phyloP scores from a whole-genome alignment of 2,888 invertebrate genomes.

The Drosophila nr. perissopoda region DNA sequence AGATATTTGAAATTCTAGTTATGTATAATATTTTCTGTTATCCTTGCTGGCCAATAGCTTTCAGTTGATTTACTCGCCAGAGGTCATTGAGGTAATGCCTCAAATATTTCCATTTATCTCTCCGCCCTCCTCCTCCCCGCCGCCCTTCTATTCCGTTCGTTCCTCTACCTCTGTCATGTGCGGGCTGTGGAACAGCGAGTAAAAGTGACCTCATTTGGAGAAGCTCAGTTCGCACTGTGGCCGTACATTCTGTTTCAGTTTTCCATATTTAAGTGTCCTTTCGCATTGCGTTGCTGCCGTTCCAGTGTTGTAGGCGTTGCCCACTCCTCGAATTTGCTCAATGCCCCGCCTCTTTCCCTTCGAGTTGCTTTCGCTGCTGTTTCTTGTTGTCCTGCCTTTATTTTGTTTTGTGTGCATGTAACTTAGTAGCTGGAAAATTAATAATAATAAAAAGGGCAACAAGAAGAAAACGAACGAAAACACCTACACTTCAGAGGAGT shows the following conservation, averaged over 20 bases:
- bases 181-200: slow-evolving; percentile 17
- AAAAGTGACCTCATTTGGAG: slow-evolving; percentile 79
- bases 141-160: not conserved
- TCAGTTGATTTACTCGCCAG: slow-evolving; percentile 37
- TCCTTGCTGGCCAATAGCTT: slow-evolving; percentile 22
- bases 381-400: slow-evolving; percentile 70
- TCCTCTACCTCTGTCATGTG: slow-evolving; percentile 7
- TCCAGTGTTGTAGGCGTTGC: slow-evolving; percentile 50
- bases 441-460: slow-evolving; percentile 75
- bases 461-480: slow-evolving; percentile 54
- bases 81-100: slow-evolving; percentile 62
- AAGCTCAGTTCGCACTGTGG: slow-evolving; percentile 45
- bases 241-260: slow-evolving; percentile 46
- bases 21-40: slow-evolving; percentile 3
- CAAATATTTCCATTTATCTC: slow-evolving; percentile 63
- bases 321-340: slow-evolving; percentile 17
- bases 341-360: not conserved
- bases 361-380: slow-evolving; percentile 39
- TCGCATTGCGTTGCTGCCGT: slow-evolving; percentile 66
- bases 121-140: not conserved
- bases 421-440: slow-evolving; percentile 77
- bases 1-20: not conserved
- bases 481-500: slow-evolving; percentile 53
- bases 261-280: slow-evolving; percentile 78
- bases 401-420: slow-evolving; percentile 77